Evolutionary conservation across 2,888 invertebrate species (phyloP).

Genomic region (Allophyes oxyacanthae): DNA sequence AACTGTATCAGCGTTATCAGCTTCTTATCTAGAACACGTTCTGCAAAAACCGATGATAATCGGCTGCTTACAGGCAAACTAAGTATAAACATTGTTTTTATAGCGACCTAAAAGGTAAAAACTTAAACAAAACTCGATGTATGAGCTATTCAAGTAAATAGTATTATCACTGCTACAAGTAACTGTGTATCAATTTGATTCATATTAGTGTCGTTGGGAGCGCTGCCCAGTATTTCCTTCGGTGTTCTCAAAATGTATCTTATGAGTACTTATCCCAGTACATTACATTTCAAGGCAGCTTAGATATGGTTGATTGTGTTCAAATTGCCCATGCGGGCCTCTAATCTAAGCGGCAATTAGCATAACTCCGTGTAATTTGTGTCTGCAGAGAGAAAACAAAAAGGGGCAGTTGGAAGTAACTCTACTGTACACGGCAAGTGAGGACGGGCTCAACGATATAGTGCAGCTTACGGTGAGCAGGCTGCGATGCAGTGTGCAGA

Average conservation of each 20-base stretch:
- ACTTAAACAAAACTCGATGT: conserved; percentile 3
- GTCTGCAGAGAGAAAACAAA: conserved; percentile 90
- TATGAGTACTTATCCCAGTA: conserved; percentile 10
- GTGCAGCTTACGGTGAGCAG: conserved; percentile 90
- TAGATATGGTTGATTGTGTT: conserved; percentile 37
- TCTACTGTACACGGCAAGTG: conserved; percentile 90
- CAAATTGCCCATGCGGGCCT: conserved; percentile 45
- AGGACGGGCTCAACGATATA: conserved; percentile 91
- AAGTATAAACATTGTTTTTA: too few species aligned
- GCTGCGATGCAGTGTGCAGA: conserved; percentile 91
- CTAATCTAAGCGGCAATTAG: conserved; percentile 50
- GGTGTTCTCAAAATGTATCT: conserved; percentile 18
- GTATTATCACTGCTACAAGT: conserved; percentile 9
- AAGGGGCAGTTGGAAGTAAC: conserved; percentile 92
- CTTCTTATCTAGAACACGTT: conserved; percentile 25
- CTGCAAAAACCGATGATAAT: conserved; percentile 32
- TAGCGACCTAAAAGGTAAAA: too few species aligned
- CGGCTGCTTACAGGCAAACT: conserved; percentile 13
- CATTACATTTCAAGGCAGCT: conserved; percentile 26
- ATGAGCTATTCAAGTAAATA: conserved; percentile 5
- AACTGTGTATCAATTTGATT: conserved; percentile 16
- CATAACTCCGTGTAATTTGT: conserved; percentile 43
- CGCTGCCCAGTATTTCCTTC: conserved; percentile 33
- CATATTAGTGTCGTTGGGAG: conserved; percentile 23
- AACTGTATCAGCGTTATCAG: conserved; percentile 28